Conservation (phyloP, 2,888 invertebrate genomes). For the Xestia ashworthii region DNA sequence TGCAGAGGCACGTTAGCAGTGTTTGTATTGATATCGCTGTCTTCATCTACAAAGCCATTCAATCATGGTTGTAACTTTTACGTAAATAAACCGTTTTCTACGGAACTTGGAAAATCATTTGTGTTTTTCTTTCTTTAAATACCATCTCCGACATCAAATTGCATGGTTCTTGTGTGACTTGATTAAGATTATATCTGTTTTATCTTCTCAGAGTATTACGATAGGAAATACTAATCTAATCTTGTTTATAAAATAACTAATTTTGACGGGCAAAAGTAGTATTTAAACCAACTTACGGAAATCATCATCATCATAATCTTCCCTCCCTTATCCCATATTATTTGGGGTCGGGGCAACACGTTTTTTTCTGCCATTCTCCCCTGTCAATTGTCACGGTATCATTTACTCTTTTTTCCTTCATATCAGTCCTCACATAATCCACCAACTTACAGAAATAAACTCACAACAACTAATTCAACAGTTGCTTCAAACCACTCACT, state of each 20-base stretch:
- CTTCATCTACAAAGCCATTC: constrained; percentile 6
- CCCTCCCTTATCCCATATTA: too few relatives aligned
- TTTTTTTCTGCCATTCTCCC: too few relatives aligned
- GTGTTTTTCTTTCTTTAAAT: background rate
- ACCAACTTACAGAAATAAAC: background rate
- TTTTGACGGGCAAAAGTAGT: background rate
- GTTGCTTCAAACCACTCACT: background rate
- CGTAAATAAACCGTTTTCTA: background rate
- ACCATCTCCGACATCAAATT: too few relatives aligned
- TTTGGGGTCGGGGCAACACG: too few relatives aligned
- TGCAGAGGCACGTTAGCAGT: background rate
- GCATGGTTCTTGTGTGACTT: background rate
- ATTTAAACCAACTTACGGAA: background rate
- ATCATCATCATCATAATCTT: too few relatives aligned
- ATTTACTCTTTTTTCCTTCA: too few relatives aligned
- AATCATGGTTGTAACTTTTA: background rate
- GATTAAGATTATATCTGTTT: background rate
- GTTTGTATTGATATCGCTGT: constrained; percentile 5
- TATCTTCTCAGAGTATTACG: background rate
- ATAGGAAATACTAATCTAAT: background rate
- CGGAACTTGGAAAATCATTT: background rate
- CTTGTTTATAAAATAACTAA: too few relatives aligned
- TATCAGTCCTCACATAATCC: too few relatives aligned
- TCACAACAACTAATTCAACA: background rate
- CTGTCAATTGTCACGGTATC: too few relatives aligned